Conservation (phyloP, 2,113 vertebrate genomes). For the Dendropsophus ebraccatus region DNA sequence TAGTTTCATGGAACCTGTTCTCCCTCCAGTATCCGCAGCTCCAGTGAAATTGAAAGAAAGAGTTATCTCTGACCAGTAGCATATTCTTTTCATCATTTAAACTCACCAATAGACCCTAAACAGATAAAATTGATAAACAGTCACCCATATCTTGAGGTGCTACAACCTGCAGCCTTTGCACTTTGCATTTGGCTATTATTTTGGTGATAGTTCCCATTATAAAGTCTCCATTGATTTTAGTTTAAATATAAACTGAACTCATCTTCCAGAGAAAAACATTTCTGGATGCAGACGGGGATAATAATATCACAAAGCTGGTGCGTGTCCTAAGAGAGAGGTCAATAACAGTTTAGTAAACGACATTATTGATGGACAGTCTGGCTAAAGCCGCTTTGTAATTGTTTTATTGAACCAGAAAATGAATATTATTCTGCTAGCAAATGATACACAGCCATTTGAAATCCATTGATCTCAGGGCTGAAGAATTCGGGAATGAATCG, state of each 20-base stretch:
- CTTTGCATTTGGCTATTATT: background rate
- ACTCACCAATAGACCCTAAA: background rate
- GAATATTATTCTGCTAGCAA: constrained; percentile 34
- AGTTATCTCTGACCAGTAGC: background rate
- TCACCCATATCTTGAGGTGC: too few relatives aligned
- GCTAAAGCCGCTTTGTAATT: constrained; percentile 37
- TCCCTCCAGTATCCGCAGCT: too few relatives aligned
- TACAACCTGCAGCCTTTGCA: background rate
- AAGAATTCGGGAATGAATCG: background rate
- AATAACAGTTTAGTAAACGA: constrained; percentile 43
- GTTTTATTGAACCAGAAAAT: constrained; percentile 43
- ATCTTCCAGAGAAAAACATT: constrained; percentile 37
- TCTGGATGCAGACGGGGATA: constrained; percentile 17
- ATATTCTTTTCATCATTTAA: background rate
- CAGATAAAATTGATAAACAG: background rate
- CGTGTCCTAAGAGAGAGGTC: constrained; percentile 19
- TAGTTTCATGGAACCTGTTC: too few relatives aligned
- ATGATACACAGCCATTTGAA: constrained; percentile 2
- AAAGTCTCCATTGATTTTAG: constrained; percentile 17
- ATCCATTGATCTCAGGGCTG: background rate
- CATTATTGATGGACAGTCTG: constrained; percentile 36
- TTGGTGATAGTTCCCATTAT: background rate
- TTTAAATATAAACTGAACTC: constrained; percentile 7
- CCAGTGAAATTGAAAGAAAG: too few relatives aligned
- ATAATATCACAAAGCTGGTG: constrained; percentile 26